These are phyloP conservation scores for Carapus acus DNA, from an alignment of 2,797 vertebrate species.

Conservation along the genomic window DNA sequence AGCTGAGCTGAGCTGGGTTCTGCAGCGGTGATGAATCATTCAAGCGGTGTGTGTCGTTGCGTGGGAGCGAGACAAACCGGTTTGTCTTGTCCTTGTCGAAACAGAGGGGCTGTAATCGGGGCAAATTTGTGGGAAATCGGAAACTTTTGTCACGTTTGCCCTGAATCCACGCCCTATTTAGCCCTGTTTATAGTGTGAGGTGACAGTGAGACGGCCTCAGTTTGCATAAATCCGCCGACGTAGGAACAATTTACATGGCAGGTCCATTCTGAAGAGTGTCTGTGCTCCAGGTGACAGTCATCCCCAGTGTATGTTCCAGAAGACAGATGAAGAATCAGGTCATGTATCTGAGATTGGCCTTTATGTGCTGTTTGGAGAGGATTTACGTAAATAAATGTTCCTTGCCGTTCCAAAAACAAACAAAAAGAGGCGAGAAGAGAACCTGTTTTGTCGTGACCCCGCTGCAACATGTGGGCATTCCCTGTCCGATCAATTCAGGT, in stretches of 20 bases:
- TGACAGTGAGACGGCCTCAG: not conserved
- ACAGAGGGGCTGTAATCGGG: not conserved
- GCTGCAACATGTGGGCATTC: too few species aligned
- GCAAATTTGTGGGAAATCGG: conserved; percentile 13
- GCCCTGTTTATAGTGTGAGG: not conserved
- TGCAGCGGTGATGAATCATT: conserved; percentile 41
- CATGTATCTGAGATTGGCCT: too few species aligned
- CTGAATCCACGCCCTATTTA: conserved; percentile 2
- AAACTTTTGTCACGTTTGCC: conserved; percentile 6
- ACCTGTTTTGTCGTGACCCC: too few species aligned
- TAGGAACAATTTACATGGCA: conserved; percentile 52
- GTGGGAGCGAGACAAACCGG: conserved; percentile 47
- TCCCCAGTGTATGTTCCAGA: too few species aligned
- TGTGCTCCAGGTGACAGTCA: not conserved
- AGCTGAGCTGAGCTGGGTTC: not conserved
- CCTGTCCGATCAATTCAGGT: too few species aligned
- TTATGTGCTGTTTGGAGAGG: too few species aligned
- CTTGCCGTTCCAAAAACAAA: too few species aligned
- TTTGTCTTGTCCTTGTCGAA: conserved; percentile 52
- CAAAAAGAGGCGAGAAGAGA: too few species aligned
- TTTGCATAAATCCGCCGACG: conserved; percentile 52
- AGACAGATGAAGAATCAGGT: too few species aligned
- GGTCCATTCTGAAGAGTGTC: conserved; percentile 4
- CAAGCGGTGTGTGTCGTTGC: conserved; percentile 5
- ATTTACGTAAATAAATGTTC: too few species aligned